A percentile compares a stretch with the other conserved stretches of the same genome.
phyloP scores from a whole-genome alignment of 2,113 vertebrate genomes.

The Suricata suricatta region DNA sequence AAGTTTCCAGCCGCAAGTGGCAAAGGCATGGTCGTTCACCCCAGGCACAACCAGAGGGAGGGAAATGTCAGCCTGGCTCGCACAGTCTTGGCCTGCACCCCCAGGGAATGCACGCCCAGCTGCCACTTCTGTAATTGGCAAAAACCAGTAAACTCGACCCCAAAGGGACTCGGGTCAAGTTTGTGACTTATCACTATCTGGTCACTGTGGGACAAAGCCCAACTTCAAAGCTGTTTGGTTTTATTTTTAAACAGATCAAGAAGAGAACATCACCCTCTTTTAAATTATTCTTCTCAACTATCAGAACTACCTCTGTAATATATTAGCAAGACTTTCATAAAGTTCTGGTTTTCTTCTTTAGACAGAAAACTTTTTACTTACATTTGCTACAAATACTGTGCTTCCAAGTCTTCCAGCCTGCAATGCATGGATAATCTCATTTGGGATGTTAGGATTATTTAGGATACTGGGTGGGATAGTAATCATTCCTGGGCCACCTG shows the following conservation, averaged over 20 bases:
- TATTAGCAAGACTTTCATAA: neutral
- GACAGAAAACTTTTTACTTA: constrained; percentile 82
- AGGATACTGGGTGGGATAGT: constrained; percentile 96
- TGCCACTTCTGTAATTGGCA: neutral
- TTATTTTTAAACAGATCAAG: neutral
- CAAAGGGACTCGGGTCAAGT: neutral
- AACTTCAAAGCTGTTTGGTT: neutral
- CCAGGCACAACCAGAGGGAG: neutral
- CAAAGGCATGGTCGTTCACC: neutral
- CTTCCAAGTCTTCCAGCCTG: constrained; percentile 97
- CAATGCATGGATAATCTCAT: constrained; percentile 96
- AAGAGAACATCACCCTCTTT: neutral
- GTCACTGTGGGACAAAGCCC: neutral
- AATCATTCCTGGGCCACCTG: constrained; percentile 91
- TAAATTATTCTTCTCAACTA: neutral
- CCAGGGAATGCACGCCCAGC: neutral
- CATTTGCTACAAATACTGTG: constrained; percentile 97
- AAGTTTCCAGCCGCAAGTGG: neutral
- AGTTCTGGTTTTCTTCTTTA: constrained; percentile 1
- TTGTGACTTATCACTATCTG: neutral
- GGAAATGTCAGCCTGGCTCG: neutral
- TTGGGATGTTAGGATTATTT: constrained; percentile 98
- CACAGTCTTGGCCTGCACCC: neutral
- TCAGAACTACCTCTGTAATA: neutral
- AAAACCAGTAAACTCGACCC: neutral